phyloP scores from a whole-genome alignment of 2,888 invertebrate genomes.

The Tenthredo notha region DNA sequence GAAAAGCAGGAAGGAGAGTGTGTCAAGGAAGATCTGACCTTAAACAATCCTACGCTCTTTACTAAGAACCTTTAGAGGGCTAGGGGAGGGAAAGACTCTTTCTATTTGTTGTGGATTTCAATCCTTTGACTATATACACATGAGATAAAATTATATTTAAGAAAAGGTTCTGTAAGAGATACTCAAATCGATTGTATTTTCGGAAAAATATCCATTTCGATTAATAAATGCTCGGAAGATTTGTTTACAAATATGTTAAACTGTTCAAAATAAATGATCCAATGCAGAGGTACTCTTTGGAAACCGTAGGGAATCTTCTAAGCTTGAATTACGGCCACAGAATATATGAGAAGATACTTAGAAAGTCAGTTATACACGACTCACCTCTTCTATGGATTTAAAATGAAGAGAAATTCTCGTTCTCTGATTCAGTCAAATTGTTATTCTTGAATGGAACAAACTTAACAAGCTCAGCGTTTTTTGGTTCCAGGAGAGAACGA shows the following conservation, averaged over 20 bases:
- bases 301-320: neutral
- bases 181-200: constrained; percentile 32
- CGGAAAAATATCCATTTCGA: neutral
- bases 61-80: constrained; percentile 31
- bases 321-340: constrained; percentile 1
- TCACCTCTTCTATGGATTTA: neutral
- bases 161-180: neutral
- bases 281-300: neutral
- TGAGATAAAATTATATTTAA: neutral
- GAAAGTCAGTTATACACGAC: neutral
- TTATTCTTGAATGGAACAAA: neutral
- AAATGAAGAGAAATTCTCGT: neutral
- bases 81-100: neutral
- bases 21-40: constrained; percentile 52
- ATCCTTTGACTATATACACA: neutral
- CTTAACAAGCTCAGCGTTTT: neutral
- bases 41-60: constrained; percentile 33
- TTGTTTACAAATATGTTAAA: neutral
- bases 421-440: neutral
- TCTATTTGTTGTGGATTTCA: neutral
- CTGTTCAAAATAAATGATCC: neutral
- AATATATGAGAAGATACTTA: constrained; percentile 22
- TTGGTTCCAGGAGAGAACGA: constrained; percentile 83
- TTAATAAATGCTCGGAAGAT: neutral
- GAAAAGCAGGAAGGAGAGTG: constrained; percentile 61